phyloP scores from a whole-genome alignment of 2,888 invertebrate species.

The Desoria tigrina region DNA sequence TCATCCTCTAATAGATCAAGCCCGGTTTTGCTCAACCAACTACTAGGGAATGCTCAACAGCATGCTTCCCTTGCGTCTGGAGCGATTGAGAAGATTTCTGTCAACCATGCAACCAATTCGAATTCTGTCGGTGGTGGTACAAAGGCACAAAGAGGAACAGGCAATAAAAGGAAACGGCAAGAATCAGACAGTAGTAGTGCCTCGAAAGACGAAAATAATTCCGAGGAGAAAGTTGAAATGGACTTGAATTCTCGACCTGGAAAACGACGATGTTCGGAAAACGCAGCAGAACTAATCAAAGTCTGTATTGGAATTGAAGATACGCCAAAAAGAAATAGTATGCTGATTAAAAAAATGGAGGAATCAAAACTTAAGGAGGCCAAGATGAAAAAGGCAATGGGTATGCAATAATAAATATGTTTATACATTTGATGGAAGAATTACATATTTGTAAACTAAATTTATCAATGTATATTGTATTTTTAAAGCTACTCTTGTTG shows the following conservation, averaged over 20 bases:
- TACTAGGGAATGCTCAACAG: slow-evolving; percentile 24
- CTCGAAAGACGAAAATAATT: slow-evolving; percentile 60
- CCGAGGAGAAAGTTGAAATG: slow-evolving; percentile 59
- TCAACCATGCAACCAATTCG: slow-evolving; percentile 10
- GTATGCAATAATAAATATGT: slow-evolving; percentile 26
- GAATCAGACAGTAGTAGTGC: slow-evolving; percentile 77
- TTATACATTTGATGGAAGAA: background rate
- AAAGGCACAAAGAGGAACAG: slow-evolving; percentile 16
- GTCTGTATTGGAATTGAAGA: slow-evolving; percentile 62
- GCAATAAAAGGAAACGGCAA: slow-evolving; percentile 70
- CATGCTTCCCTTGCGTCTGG: slow-evolving; percentile 33
- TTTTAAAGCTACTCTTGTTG: slow-evolving; percentile 40
- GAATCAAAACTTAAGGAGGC: slow-evolving; percentile 42
- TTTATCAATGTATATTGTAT: slow-evolving; percentile 2
- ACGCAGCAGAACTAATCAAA: slow-evolving; percentile 65
- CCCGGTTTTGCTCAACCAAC: slow-evolving; percentile 30
- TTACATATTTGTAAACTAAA: background rate
- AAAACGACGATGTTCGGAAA: slow-evolving; percentile 66
- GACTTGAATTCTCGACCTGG: slow-evolving; percentile 58
- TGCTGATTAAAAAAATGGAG: slow-evolving; percentile 49
- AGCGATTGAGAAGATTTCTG: slow-evolving; percentile 38
- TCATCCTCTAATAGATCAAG: slow-evolving; percentile 42
- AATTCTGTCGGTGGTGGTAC: background rate
- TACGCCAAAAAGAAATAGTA: slow-evolving; percentile 53
- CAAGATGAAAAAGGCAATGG: slow-evolving; percentile 43